phyloP scores from a whole-genome alignment of 1,140 invertebrate species.

The Drosophila subobscura region DNA sequence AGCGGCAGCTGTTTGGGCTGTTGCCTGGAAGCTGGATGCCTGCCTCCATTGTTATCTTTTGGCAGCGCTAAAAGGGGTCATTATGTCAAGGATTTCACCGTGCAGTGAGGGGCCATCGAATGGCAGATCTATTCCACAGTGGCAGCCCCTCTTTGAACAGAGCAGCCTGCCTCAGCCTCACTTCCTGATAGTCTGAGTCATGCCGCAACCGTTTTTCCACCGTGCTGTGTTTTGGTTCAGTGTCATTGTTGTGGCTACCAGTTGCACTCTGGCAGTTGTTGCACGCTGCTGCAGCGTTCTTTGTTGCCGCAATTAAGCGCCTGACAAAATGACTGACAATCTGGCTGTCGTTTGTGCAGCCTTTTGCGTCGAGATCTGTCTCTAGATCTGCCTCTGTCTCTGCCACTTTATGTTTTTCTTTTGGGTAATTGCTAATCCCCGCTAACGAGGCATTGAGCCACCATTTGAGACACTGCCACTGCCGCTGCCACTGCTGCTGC shows the following conservation, averaged over 20 bases:
- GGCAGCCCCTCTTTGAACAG: neutral
- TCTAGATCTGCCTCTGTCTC: constrained; percentile 19
- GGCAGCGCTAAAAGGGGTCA: constrained; percentile 77
- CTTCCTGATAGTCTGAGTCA: constrained; percentile 69
- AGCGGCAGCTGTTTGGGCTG: neutral
- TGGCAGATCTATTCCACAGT: constrained; percentile 8
- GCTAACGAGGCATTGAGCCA: constrained; percentile 71
- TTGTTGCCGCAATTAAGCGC: constrained; percentile 75
- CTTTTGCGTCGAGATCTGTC: no score
- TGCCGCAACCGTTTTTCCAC: constrained; percentile 5
- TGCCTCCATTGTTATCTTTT: constrained; percentile 69
- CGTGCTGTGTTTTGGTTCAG: constrained; percentile 35
- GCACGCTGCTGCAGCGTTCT: constrained; percentile 44
- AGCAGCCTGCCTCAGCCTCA: constrained; percentile 23
- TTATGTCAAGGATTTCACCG: constrained; percentile 77
- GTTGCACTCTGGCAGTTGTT: constrained; percentile 29
- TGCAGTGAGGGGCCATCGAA: constrained; percentile 9
- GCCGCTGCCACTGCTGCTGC: neutral
- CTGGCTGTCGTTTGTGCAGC: constrained; percentile 28
- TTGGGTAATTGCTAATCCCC: constrained; percentile 79
- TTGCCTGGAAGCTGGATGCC: neutral
- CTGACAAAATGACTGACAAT: constrained; percentile 82
- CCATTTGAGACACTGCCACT: constrained; percentile 28
- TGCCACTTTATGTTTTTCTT: constrained; percentile 25
- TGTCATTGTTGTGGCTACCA: constrained; percentile 76